Conservation (phyloP, 2,113 vertebrate species). For the Prionailurus bengalensis region DNA sequence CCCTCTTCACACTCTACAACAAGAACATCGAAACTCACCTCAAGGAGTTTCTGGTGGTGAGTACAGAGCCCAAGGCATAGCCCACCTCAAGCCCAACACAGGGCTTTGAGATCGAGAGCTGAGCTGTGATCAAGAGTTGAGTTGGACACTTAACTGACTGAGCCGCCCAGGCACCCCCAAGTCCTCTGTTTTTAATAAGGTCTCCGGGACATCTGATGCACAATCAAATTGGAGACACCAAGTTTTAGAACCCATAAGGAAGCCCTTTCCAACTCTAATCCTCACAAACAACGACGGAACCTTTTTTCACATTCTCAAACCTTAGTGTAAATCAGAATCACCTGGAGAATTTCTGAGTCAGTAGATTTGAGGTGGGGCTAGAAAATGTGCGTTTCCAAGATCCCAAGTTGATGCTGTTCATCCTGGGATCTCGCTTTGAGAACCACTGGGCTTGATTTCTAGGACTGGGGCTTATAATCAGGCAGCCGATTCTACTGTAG, state of each 20-base stretch:
- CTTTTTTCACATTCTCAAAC: conserved; percentile 1
- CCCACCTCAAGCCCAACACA: too few species aligned
- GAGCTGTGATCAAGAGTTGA: background rate
- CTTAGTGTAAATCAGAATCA: conserved; percentile 47
- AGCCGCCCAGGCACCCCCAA: background rate
- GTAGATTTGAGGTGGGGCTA: background rate
- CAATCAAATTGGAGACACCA: background rate
- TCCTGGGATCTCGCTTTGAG: conserved; percentile 21
- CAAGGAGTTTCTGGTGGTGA: conserved; percentile 95
- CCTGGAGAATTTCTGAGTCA: background rate
- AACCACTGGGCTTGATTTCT: background rate
- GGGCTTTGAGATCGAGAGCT: background rate
- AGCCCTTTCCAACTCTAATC: background rate
- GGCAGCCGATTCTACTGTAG: background rate
- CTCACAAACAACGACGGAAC: background rate
- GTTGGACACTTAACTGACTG: background rate
- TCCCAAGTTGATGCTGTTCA: background rate
- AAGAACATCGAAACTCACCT: conserved; percentile 96
- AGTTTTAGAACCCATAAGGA: conserved; percentile 24
- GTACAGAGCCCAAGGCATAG: conserved; percentile 31
- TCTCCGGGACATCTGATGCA: background rate
- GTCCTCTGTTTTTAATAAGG: conserved; percentile 16
- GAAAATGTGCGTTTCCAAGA: background rate
- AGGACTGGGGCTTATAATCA: background rate
- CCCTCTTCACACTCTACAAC: conserved; percentile 94